Evolutionary conservation across 2,113 vertebrate species (phyloP).

Genomic region (Pithys albifrons): DNA sequence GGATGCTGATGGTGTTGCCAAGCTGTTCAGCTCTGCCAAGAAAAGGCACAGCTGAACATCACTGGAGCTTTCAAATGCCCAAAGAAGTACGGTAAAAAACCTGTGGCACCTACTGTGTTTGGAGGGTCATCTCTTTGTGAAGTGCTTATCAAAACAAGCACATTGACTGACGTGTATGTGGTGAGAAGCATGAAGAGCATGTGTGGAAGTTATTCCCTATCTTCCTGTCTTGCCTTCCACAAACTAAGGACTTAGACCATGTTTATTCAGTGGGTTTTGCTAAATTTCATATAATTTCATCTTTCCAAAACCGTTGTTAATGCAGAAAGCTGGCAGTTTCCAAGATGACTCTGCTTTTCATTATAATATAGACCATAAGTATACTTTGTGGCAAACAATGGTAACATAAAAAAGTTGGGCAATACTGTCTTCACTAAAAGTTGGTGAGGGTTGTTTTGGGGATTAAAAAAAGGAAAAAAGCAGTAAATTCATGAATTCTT

Average conservation of each 20-base stretch:
- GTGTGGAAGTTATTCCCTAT: background rate
- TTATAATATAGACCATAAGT: background rate
- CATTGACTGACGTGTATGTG: background rate
- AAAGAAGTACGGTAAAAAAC: background rate
- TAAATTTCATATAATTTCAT: background rate
- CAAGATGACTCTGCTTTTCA: background rate
- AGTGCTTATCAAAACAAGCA: background rate
- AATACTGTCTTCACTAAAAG: background rate
- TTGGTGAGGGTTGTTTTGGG: background rate
- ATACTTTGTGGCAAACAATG: background rate
- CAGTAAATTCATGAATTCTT: background rate
- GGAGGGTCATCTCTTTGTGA: background rate
- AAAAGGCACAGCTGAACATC: background rate
- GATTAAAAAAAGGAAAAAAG: background rate
- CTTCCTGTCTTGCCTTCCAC: background rate
- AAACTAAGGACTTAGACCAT: background rate
- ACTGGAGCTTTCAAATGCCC: background rate
- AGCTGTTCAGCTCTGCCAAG: background rate
- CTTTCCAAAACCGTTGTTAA: background rate
- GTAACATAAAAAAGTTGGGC: background rate
- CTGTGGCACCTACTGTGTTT: background rate
- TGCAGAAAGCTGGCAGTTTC: background rate
- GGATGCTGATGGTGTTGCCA: background rate
- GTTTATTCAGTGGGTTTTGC: constrained; percentile 5
- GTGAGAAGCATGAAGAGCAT: background rate